Base-by-base conservation (phyloP, 2,113 vertebrate species). In the Sander vitreus region DNA sequence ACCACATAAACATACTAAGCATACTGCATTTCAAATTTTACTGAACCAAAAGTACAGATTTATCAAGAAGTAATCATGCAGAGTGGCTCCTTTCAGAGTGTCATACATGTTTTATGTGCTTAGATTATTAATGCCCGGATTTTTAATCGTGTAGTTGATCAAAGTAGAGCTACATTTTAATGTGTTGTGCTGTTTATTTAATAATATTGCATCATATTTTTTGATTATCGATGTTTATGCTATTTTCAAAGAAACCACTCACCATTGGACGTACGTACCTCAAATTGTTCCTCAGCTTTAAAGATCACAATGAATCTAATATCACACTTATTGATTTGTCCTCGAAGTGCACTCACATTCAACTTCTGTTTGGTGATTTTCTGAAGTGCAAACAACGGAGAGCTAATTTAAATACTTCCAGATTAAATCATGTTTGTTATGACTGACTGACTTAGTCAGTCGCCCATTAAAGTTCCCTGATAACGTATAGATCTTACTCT, bases 341-440 rank as follows among this genome's bases (percentile, higher is more conserved):
- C 36, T 73, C 27, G 33, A 4, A 33, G 60, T 63, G 1, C n/a
- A 36, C 3, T 59, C 18, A 47, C 15, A 62, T 16, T 48, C n/a
- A 69, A 0, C 39, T 43, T 43, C 10, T 45, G 1, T 73, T 48
- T 70, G 11, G 65, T 39, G 19, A 25, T 21, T 18, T 23, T 58
- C 3, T 63, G 2, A 45, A 36, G n/a, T n/a, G 75, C 57, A 73
- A 69, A 68, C 21, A 39, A 27, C 21, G 36, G 13, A 19, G 23
- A n/a, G 48, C 47, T 64, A 5, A 78, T 64, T 27, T 16, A 12
- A 59, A 15, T 45, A 10, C 45, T 58, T 82, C 6, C 15, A 73
- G 85, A 91, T 80, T 58, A 16, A 76, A 81, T 91, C 88, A 92
- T 21, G 59, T 55, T 62, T 27, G 27, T 27, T 27, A 27, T 27